Conservation (phyloP, 2,888 invertebrate species). For the Pachliopta kotzebuea region DNA sequence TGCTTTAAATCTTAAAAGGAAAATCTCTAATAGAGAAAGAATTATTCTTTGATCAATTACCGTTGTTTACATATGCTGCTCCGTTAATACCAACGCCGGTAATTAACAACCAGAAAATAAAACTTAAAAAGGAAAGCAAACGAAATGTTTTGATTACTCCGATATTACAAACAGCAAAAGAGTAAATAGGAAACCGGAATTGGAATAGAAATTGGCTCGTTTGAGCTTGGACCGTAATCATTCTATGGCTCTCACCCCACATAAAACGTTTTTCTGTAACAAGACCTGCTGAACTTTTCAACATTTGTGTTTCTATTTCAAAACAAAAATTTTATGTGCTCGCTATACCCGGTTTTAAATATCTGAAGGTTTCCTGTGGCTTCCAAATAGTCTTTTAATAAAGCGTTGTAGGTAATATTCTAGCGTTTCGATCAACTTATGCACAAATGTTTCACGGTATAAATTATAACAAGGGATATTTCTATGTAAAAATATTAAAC, state of each 20-base stretch:
- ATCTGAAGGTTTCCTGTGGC: background rate
- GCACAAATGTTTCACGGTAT: too few species aligned
- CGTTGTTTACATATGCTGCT: background rate
- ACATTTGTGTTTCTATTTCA: constrained; percentile 18
- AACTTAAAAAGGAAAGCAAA: constrained; percentile 7
- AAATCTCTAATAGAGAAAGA: too few species aligned
- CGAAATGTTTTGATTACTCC: constrained; percentile 23
- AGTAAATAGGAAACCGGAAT: constrained; percentile 22
- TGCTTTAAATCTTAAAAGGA: too few species aligned
- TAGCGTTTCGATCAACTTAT: too few species aligned
- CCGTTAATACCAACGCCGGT: background rate
- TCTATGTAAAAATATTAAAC: too few species aligned
- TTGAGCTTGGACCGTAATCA: constrained; percentile 25
- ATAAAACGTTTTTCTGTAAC: constrained; percentile 24
- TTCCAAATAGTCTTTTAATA: too few species aligned
- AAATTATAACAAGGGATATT: too few species aligned
- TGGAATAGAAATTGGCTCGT: constrained; percentile 27
- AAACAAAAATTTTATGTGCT: constrained; percentile 9
- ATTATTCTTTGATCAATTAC: too few species aligned
- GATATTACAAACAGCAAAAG: constrained; percentile 26
- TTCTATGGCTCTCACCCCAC: constrained; percentile 23
- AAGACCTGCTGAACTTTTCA: constrained; percentile 21
- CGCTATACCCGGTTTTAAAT: background rate
- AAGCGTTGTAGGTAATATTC: too few species aligned
- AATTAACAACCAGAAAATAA: constrained; percentile 6